Percentiles rank a stretch among this genome's conserved stretches.
These are phyloP conservation scores for Masticophis lateralis DNA, from an alignment of 2,797 vertebrate species.

Conservation along the genomic window DNA sequence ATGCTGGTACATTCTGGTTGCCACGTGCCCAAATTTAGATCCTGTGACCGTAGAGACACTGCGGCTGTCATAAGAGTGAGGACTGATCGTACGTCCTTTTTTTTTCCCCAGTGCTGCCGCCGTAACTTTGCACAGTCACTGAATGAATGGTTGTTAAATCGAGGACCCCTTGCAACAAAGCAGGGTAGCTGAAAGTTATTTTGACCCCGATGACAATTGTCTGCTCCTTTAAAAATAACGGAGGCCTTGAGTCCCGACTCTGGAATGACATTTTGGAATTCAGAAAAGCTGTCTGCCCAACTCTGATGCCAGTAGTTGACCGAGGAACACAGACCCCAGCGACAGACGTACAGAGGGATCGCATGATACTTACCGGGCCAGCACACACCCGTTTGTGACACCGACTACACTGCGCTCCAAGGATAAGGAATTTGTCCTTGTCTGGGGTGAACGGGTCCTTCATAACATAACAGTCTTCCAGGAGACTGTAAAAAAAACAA, in stretches of 20 bases:
- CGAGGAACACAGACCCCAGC: slow-evolving; percentile 5
- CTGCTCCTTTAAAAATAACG: background rate
- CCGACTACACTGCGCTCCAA: slow-evolving; percentile 80
- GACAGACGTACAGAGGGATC: background rate
- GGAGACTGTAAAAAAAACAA: slow-evolving; percentile 68
- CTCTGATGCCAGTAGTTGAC: slow-evolving; percentile 13
- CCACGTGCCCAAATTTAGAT: no score
- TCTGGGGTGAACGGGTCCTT: slow-evolving; percentile 85
- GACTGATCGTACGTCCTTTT: no score
- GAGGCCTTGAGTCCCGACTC: background rate
- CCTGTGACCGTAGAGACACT: no score
- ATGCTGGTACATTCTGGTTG: no score
- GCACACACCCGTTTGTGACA: slow-evolving; percentile 80
- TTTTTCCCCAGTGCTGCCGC: no score
- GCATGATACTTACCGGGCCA: slow-evolving; percentile 73
- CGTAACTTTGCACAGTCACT: background rate
- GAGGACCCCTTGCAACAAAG: background rate
- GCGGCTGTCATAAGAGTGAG: no score
- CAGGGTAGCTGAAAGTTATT: background rate
- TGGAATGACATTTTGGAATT: background rate
- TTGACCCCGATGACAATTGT: no score
- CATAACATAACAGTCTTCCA: slow-evolving; percentile 85
- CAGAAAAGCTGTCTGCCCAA: background rate
- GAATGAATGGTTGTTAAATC: background rate
- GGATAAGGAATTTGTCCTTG: slow-evolving; percentile 81